Evolutionary conservation across 2,888 invertebrate genomes (phyloP).

Genomic region (Oligia strigilis): DNA sequence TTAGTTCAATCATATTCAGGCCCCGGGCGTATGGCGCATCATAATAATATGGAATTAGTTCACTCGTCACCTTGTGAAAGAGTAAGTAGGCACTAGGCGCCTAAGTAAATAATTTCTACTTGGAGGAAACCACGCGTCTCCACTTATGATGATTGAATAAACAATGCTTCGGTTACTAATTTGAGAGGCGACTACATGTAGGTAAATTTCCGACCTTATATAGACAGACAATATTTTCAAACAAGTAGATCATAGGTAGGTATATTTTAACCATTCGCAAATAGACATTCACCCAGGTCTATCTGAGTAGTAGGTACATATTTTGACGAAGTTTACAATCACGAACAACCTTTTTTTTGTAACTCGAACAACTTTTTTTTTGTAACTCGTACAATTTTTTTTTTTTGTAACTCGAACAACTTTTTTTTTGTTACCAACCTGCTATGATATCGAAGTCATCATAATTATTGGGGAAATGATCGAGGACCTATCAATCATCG

Average conservation of each 20-base stretch:
- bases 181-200: conserved; percentile 1
- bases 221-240: conserved; percentile 13
- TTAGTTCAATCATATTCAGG: conserved; percentile 42
- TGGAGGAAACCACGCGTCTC: conserved; percentile 28
- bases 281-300: neutral
- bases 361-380: conserved; percentile 7
- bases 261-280: conserved; percentile 8
- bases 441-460: conserved; percentile 1
- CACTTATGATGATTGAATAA: conserved; percentile 47
- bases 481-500: conserved; percentile 42
- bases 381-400: neutral
- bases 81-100: conserved; percentile 44
- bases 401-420: neutral
- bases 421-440: neutral
- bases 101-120: conserved; percentile 63
- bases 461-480: conserved; percentile 34
- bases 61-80: conserved; percentile 51
- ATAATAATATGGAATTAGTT: conserved; percentile 59
- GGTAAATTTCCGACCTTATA: conserved; percentile 13
- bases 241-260: neutral
- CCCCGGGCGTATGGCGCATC: conserved; percentile 44
- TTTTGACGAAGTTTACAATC: neutral
- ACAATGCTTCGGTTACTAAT: conserved; percentile 32
- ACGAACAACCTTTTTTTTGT: neutral
- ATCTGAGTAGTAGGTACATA: neutral